Conservation (phyloP, 2,888 invertebrate species). For the Agapetus fuscipes region DNA sequence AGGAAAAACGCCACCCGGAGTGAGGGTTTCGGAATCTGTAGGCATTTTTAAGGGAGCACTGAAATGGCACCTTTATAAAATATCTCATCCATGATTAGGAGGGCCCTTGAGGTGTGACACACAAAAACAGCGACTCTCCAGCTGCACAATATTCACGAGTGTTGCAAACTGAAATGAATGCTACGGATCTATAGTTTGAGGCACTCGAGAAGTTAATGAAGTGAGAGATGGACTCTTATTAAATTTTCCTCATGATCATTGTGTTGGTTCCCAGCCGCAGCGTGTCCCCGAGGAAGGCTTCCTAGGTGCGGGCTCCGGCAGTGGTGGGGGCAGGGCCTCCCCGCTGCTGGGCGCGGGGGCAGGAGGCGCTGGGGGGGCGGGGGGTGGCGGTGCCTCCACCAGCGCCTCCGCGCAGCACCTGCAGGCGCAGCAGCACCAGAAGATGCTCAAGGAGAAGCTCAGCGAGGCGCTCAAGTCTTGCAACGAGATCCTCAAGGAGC, state of each 20-base stretch:
- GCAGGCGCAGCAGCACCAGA: conserved; percentile 48
- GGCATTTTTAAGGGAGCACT: too few species aligned
- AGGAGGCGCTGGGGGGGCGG: conserved; percentile 1
- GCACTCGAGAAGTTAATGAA: too few species aligned
- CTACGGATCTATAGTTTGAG: too few species aligned
- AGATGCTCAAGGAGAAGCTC: conserved; percentile 75
- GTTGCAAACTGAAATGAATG: too few species aligned
- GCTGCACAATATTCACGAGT: too few species aligned
- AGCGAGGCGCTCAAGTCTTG: conserved; percentile 83
- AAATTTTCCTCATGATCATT: background rate
- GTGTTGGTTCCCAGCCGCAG: conserved; percentile 28
- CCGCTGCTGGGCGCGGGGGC: background rate
- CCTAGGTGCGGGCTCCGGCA: conserved; percentile 19
- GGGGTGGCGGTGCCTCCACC: conserved; percentile 24
- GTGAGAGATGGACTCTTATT: background rate
- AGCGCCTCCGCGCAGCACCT: conserved; percentile 34
- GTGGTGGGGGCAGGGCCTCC: background rate
- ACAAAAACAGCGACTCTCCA: too few species aligned
- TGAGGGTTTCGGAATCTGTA: too few species aligned
- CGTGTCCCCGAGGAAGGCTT: conserved; percentile 38
- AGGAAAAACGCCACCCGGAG: too few species aligned
- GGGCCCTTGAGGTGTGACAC: too few species aligned
- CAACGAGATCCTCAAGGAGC: conserved; percentile 85
- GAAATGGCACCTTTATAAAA: too few species aligned
- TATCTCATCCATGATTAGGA: too few species aligned